Base-by-base conservation (phyloP, 2,888 invertebrate genomes). In the Drosophila anomelani region DNA sequence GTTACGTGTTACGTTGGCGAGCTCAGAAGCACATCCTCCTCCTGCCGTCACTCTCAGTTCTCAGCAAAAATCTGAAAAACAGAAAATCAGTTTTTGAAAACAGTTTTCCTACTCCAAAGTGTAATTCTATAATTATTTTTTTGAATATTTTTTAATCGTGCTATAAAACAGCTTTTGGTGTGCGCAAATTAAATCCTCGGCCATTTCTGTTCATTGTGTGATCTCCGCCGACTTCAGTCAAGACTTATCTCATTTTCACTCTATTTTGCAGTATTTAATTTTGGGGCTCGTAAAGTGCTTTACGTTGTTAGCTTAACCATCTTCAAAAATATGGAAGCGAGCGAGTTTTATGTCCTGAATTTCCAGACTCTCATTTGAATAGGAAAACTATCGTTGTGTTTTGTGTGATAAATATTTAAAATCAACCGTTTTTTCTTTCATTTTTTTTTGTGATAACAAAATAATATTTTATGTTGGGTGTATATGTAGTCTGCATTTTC, bases 1-100 rank as follows among this genome's bases (percentile, higher is more conserved):
- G 90, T 80, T 84, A 78, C 84, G 91, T 78, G 77, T 44, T n/a
- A n/a, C 39, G 39, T 38, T 38, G 38, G 64, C 57, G 81, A 59
- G 49, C 63, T 57, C 20, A 47, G 44, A 29, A 13, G 17, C 20
- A 29, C 54, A 47, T 54, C 70, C 71, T 56, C 41, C 47, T 26
- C n/a, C 62, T 44, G 23, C 32, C 58, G 58, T 26, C 23, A 51
- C 23, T 53, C 32, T 39, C 44, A 44, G 32, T 20, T 60, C 13
- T n/a, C 9, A 3, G 5, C 7, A 3, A 17, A 34, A 17, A 17
- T 2, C 23, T 7, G 8, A 13, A 17, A 10, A n/a, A n/a, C 6
- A 7, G 3, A 26, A 39, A 32, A 36, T 15, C 34, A 23, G 51
- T 51, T 20, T 51, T 20, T 20, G 6, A 36, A 36, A 36, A 36